These are phyloP conservation scores for Drosophila macrospina DNA, from an alignment of 2,888 invertebrate genomes.

Conservation along the genomic window DNA sequence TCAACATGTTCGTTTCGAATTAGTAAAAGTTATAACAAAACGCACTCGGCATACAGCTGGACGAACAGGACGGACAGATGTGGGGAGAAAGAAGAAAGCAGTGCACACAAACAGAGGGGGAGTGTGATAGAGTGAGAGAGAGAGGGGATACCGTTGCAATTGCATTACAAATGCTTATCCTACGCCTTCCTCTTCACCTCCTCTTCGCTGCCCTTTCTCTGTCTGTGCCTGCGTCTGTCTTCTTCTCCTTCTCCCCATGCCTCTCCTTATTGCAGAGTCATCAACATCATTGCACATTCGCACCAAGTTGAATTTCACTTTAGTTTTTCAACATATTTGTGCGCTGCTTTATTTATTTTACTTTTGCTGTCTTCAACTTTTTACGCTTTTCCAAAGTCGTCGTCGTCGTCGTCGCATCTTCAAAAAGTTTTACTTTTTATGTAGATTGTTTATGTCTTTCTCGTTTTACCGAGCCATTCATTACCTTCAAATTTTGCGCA, in stretches of 20 bases:
- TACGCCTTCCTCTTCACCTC: conserved; percentile 8
- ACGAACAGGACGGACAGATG: conserved; percentile 32
- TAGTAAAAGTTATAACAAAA: conserved; percentile 73
- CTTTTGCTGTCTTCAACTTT: conserved; percentile 67
- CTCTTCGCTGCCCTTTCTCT: neutral
- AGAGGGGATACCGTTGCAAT: conserved; percentile 22
- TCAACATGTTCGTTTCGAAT: conserved; percentile 47
- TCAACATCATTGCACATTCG: conserved; percentile 52
- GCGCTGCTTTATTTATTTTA: conserved; percentile 65
- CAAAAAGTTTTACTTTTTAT: conserved; percentile 75
- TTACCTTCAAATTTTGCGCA: conserved; percentile 77
- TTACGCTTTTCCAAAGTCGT: conserved; percentile 79
- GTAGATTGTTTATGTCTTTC: conserved; percentile 46
- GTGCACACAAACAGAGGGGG: conserved; percentile 2
- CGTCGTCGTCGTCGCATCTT: conserved; percentile 50
- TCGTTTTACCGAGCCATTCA: conserved; percentile 42
- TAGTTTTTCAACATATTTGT: conserved; percentile 67
- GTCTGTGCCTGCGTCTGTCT: neutral
- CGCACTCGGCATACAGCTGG: conserved; percentile 39
- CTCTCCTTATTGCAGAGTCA: conserved; percentile 41
- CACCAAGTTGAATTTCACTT: conserved; percentile 72
- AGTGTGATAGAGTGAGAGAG: conserved; percentile 1
- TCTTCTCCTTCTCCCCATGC: neutral
- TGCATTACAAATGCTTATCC: conserved; percentile 44
- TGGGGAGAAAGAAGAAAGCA: conserved; percentile 10